These are phyloP conservation scores for Melospiza georgiana DNA, from an alignment of 2,113 vertebrate species.

Conservation along the genomic window DNA sequence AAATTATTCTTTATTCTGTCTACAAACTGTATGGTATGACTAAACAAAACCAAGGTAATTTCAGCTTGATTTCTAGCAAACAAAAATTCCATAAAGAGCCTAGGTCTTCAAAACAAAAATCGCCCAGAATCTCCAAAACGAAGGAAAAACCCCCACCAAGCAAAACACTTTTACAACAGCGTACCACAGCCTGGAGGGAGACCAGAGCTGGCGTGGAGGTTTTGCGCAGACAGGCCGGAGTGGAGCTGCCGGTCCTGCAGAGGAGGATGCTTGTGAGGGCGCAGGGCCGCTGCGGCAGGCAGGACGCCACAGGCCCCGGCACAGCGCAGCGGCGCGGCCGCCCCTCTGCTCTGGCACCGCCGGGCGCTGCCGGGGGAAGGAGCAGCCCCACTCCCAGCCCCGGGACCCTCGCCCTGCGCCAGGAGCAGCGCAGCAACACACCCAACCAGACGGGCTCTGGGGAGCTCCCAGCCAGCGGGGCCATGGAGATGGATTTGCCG, in stretches of 20 bases:
- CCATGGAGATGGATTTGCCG: not conserved
- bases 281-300: too few relatives aligned
- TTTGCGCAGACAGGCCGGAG: not conserved
- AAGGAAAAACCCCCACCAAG: accelerated
- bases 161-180: not conserved
- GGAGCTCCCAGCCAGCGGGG: not conserved
- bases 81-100: not conserved
- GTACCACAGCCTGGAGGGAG: not conserved
- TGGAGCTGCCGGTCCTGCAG: not conserved
- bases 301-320: not conserved
- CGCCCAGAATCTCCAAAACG: not conserved
- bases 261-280: accelerated
- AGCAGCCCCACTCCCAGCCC: not conserved
- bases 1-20: not conserved
- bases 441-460: accelerated
- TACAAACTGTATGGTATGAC: not conserved
- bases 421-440: not conserved
- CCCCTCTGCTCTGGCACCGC: accelerated
- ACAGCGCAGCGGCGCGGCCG: too few relatives aligned
- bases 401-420: accelerated
- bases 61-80: not conserved
- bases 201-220: not conserved
- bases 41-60: not conserved
- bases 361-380: accelerated
- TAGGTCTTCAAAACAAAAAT: not conserved